Evolutionary conservation across 2,113 vertebrate species (phyloP).

Genomic region (Epinephelus fuscoguttatus): DNA sequence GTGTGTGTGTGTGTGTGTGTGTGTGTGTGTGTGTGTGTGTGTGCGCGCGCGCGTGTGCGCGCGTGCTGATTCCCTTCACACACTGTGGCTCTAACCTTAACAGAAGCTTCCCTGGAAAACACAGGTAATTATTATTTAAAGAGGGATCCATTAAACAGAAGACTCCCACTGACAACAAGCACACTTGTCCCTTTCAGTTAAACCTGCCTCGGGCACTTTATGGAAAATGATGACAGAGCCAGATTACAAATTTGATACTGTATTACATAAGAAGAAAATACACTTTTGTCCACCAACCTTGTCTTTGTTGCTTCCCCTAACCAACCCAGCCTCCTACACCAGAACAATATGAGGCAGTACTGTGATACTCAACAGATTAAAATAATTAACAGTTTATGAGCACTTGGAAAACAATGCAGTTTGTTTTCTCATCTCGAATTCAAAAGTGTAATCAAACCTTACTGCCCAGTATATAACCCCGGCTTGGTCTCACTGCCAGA

Average conservation of each 20-base stretch:
- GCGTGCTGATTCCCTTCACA: not conserved
- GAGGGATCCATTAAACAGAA: conserved; percentile 32
- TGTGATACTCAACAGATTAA: not conserved
- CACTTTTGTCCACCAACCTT: not conserved
- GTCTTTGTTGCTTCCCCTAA: not conserved
- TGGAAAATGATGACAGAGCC: conserved; percentile 2
- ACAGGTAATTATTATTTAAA: conserved; percentile 41
- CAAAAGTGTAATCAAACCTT: not conserved
- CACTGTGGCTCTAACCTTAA: not conserved
- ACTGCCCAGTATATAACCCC: not conserved
- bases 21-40: not conserved
- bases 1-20: not conserved
- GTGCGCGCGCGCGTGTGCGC: not conserved
- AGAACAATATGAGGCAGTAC: not conserved
- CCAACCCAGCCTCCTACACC: not conserved
- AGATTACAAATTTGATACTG: not conserved
- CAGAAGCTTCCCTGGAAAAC: conserved; percentile 19
- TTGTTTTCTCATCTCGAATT: not conserved
- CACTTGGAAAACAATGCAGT: not conserved
- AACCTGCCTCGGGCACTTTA: not conserved
- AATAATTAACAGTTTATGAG: not conserved
- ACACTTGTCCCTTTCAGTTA: not conserved
- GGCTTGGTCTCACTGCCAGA: too few relatives aligned
- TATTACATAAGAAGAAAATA: not conserved
- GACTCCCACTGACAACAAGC: conserved; percentile 4